phyloP scores from a whole-genome alignment of 2,113 vertebrate genomes.

The Myrmophylax atrothorax region DNA sequence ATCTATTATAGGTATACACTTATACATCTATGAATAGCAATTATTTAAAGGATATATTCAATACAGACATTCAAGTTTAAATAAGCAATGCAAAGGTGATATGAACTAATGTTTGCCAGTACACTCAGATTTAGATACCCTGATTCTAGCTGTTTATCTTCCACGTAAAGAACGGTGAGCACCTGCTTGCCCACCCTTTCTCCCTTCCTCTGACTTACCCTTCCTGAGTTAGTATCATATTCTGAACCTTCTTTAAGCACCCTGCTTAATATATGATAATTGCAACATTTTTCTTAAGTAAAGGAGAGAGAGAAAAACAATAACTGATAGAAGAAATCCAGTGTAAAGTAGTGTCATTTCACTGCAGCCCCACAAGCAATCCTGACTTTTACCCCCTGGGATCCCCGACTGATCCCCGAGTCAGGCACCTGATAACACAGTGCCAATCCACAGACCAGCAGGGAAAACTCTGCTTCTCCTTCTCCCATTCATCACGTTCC shows the following conservation, averaged over 20 bases:
- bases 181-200: not conserved
- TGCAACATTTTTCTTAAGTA: not conserved
- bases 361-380: not conserved
- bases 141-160: not conserved
- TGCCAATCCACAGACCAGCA: not conserved
- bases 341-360: not conserved
- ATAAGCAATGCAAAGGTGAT: not conserved
- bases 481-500: accelerated
- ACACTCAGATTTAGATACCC: not conserved
- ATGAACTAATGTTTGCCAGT: not conserved
- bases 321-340: not conserved
- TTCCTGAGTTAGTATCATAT: not conserved
- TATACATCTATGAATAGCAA: not conserved
- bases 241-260: not conserved
- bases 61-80: not conserved
- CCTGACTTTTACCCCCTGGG: not conserved
- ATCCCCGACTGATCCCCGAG: not conserved
- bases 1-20: not conserved
- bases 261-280: not conserved
- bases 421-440: not conserved
- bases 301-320: not conserved
- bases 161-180: not conserved
- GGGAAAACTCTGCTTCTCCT: not conserved
- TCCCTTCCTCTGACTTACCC: not conserved
- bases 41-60: not conserved